A percentile compares a stretch with the other conserved stretches of the same genome.
Evolutionary conservation across 2,113 vertebrate species (phyloP).

Genomic region (Cyprinodon tularosa): DNA sequence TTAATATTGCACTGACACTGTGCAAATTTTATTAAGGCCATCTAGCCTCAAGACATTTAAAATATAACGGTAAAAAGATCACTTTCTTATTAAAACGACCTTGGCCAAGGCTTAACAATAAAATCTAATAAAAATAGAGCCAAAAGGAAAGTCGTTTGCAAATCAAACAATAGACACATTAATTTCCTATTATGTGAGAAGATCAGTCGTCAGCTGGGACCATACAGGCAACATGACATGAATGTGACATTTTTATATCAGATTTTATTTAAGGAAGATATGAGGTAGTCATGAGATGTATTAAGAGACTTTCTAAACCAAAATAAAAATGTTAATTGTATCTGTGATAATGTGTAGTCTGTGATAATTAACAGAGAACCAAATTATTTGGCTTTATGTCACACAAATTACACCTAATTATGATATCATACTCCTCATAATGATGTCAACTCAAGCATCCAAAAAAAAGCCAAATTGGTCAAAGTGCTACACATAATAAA

Average conservation of each 20-base stretch:
- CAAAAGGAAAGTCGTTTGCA: not conserved
- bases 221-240: not conserved
- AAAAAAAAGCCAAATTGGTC: too few species aligned
- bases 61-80: conserved; percentile 2
- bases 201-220: not conserved
- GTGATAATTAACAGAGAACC: not conserved
- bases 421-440: not conserved
- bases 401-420: not conserved
- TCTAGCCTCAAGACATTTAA: not conserved
- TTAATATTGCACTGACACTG: conserved; percentile 15
- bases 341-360: not conserved
- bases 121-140: conserved; percentile 16
- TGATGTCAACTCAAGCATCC: not conserved
- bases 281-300: not conserved
- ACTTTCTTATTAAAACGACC: conserved; percentile 2
- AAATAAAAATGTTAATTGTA: not conserved
- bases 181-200: not conserved
- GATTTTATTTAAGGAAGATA: not conserved
- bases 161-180: conserved; percentile 14
- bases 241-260: not conserved
- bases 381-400: not conserved
- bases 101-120: conserved; percentile 6
- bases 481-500: too few species aligned
- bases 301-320: not conserved
- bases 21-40: not conserved